Evolutionary conservation across 1,140 invertebrate species (phyloP), one percentile per base, ranked within the genome.

Genomic region (Panagrolaimus sp.): DNA sequence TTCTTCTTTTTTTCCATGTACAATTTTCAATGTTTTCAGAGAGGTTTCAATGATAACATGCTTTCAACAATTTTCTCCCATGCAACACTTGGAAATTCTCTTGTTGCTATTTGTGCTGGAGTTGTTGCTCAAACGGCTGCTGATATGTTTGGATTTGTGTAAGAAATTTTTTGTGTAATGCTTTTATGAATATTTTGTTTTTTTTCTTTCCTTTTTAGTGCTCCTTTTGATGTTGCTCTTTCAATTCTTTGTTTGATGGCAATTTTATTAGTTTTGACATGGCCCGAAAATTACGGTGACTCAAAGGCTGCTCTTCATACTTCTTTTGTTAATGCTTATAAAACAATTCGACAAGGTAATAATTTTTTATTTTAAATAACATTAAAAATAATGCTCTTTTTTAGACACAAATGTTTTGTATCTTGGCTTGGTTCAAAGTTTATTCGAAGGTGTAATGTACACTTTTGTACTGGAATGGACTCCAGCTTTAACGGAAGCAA

Each of bases 391-490:
- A 28, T 3, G 5, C 28, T 24, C 10, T 12, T 38, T 38, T 76
- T 86, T 63, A 78, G 77, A 78, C 85, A 86, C 70, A 72, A 79
- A 69, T 83, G 85, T 66, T 84, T 89, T 28, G 75, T 89, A 12
- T 83, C 81, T 90, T 7, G 89, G 89, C 1, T 66, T 88, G 48
- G 86, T 89, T 45, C 89, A 90, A 82, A 88, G 88, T 0, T 75
- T 89, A 21, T 90, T 89, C 84, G 89, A 90, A 83, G 88, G 88
- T 68, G 86, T 88, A 17, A 89, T 90, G 89, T 90, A 90, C 81
- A 88, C 88, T 15, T 90, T 90, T 84, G 88, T 90, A 9, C 87
- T 90, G 75, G 85, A 89, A 67, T 90, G 89, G 89, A 90, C 89
- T 4, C 89, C 89, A 2, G 86, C 89, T 14, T 81, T 90, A 8